These are phyloP conservation scores for human (Homo sapiens) DNA, from an alignment of 2,113 vertebrate genomes.

Conservation along the genomic window GRCh38 chr3:127388501-127389000, in stretches of 20 bases:
- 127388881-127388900: neutral
- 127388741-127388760: neutral
- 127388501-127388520: neutral
- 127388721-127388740: neutral
- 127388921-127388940: neutral
- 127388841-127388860: neutral
- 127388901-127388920: neutral
- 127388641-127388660: neutral
- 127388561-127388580: neutral
- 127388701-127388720: neutral
- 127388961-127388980: neutral
- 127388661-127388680: neutral
- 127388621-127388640: neutral
- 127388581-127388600: neutral
- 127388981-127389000: rapidly evolving
- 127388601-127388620: rapidly evolving
- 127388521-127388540: neutral
- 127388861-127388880: neutral
- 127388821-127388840: neutral
- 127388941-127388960: neutral
- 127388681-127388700: neutral
- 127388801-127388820: neutral
- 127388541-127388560: neutral
- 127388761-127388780: neutral
- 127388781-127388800: neutral